phyloP scores from a whole-genome alignment of 30 jellyfish, hydroid and myxozoan genomes.

The Chrysaora quinquecirrha region DNA sequence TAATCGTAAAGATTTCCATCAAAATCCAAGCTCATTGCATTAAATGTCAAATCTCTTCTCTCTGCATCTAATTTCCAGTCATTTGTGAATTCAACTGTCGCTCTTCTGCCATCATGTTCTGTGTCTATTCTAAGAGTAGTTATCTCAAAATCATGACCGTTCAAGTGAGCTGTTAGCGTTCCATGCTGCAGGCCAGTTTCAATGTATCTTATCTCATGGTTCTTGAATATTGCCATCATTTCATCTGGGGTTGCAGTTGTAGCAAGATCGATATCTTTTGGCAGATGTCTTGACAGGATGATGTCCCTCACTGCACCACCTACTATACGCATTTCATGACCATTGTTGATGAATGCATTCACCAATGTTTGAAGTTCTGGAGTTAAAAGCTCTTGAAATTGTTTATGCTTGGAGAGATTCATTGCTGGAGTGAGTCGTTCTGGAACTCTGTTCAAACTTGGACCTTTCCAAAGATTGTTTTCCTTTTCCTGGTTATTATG shows the following conservation, averaged over 20 bases:
- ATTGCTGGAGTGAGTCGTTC: neutral
- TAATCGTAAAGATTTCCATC: conserved; percentile 94
- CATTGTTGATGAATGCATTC: conserved; percentile 56
- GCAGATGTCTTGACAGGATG: conserved; percentile 62
- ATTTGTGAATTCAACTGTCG: conserved; percentile 93
- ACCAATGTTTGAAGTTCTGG: conserved; percentile 40
- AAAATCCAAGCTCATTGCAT: conserved; percentile 95
- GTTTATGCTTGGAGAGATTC: conserved; percentile 35
- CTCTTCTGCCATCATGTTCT: conserved; percentile 95
- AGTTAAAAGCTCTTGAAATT: conserved; percentile 34
- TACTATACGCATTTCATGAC: conserved; percentile 83
- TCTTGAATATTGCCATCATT: conserved; percentile 72
- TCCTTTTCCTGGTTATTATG: too few species aligned
- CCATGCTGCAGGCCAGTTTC: conserved; percentile 99
- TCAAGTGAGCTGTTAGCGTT: conserved; percentile 91
- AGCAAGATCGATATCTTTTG: conserved; percentile 95
- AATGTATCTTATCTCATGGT: conserved; percentile 62
- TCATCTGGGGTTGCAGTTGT: conserved; percentile 98
- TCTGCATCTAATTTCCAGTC: conserved; percentile 98
- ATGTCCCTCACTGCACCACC: conserved; percentile 99
- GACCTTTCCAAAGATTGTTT: neutral
- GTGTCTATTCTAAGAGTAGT: conserved; percentile 95
- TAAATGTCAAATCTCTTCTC: conserved; percentile 96
- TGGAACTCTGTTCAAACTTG: neutral
- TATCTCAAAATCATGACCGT: conserved; percentile 88